Evolutionary conservation across 2,888 invertebrate species (phyloP).

Genomic region (Trissolcus japonicus): DNA sequence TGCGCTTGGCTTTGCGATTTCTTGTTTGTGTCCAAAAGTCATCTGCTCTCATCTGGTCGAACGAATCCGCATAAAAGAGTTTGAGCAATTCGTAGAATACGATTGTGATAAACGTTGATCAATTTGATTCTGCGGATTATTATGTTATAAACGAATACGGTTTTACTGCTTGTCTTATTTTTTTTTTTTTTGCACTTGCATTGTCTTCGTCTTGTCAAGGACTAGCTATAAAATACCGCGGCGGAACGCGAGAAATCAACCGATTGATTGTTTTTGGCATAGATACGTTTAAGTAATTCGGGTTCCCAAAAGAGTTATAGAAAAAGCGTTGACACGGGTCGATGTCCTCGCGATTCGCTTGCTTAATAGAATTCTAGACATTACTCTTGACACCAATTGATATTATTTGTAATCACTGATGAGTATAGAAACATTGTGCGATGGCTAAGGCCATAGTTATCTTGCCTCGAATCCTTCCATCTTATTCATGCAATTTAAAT

Average conservation of each 20-base stretch:
- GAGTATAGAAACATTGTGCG: slow-evolving; percentile 52
- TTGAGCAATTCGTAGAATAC: slow-evolving; percentile 50
- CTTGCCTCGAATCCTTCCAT: slow-evolving; percentile 15
- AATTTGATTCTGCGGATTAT: slow-evolving; percentile 36
- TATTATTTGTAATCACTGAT: slow-evolving; percentile 25
- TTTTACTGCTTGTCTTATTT: not conserved
- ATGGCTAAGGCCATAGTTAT: slow-evolving; percentile 49
- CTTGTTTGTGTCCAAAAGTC: slow-evolving; percentile 22
- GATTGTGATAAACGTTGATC: slow-evolving; percentile 36
- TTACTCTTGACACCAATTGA: slow-evolving; percentile 25
- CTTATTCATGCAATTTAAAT: slow-evolving; percentile 8
- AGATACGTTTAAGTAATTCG: slow-evolving; percentile 18
- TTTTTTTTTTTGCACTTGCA: slow-evolving; percentile 17
- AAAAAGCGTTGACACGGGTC: slow-evolving; percentile 23
- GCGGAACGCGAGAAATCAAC: slow-evolving; percentile 11
- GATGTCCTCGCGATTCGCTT: slow-evolving; percentile 13
- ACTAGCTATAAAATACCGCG: slow-evolving; percentile 21
- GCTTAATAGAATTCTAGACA: slow-evolving; percentile 17
- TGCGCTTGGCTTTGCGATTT: slow-evolving; percentile 39
- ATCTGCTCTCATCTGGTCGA: slow-evolving; percentile 10
- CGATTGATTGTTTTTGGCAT: slow-evolving; percentile 23
- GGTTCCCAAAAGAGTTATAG: slow-evolving; percentile 15
- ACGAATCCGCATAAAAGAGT: slow-evolving; percentile 40
- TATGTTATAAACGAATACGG: not conserved
- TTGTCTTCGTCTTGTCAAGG: slow-evolving; percentile 26